Percentiles rank a stretch among this genome's conserved stretches.
phyloP scores from a whole-genome alignment of 1,140 invertebrate genomes.

The Phthorimaea operculella region DNA sequence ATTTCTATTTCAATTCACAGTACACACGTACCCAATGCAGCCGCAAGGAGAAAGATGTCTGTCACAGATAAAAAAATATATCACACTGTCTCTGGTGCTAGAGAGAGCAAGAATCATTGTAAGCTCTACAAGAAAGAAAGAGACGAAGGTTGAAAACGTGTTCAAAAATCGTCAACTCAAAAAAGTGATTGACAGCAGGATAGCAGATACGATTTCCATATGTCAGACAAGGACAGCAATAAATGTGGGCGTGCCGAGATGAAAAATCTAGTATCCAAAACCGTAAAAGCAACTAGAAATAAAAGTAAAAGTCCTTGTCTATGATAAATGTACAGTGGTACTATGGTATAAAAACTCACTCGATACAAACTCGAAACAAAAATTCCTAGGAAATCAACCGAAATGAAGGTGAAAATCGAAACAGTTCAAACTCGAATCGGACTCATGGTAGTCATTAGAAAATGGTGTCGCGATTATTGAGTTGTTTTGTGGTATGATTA shows the following conservation, averaged over 20 bases:
- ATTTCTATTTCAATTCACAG: slow-evolving; percentile 26
- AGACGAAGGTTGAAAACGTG: not conserved
- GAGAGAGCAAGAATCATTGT: slow-evolving; percentile 14
- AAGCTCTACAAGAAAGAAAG: not conserved
- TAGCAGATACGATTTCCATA: not conserved
- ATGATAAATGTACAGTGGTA: not conserved
- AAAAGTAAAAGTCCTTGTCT: not conserved
- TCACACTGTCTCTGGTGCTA: slow-evolving; percentile 9
- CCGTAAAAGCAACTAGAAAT: not conserved
- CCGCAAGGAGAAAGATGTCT: slow-evolving; percentile 41
- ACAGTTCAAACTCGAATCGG: too few relatives aligned
- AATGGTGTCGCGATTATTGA: not conserved
- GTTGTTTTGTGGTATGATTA: not conserved
- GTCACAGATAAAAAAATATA: slow-evolving; percentile 10
- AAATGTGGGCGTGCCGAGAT: not conserved
- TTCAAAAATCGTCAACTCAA: not conserved
- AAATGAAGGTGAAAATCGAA: too few relatives aligned
- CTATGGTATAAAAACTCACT: too few relatives aligned
- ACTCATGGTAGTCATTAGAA: too few relatives aligned
- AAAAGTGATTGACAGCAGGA: not conserved
- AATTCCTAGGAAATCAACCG: too few relatives aligned
- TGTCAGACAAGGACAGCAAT: not conserved
- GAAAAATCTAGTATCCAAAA: not conserved
- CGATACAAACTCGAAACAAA: too few relatives aligned
- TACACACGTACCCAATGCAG: slow-evolving; percentile 50